Percentiles rank a stretch among this genome's conserved stretches.
phyloP scores from a whole-genome alignment of 1,140 invertebrate species.

The Nymphalis io region DNA sequence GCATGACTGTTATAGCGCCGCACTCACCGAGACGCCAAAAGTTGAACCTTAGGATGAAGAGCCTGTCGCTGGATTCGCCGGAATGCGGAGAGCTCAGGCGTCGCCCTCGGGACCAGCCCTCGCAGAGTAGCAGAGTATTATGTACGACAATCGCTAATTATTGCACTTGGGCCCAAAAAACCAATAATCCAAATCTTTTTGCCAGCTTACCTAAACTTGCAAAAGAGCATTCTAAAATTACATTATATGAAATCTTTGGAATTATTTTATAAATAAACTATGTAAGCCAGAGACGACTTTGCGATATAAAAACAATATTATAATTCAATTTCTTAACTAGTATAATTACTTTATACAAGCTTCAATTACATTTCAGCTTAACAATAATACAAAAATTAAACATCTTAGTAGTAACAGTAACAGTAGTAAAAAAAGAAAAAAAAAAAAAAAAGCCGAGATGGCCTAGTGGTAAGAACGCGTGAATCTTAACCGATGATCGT shows the following conservation, averaged over 20 bases:
- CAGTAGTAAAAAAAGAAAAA: too few relatives aligned
- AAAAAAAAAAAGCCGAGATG: neutral
- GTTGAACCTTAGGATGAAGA: conserved; percentile 98
- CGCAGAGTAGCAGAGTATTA: conserved; percentile 75
- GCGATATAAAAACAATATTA: neutral
- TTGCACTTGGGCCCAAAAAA: conserved; percentile 62
- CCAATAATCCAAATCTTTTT: conserved; percentile 23
- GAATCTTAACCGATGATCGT: too few relatives aligned
- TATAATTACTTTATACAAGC: too few relatives aligned
- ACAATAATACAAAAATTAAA: neutral
- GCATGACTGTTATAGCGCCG: conserved; percentile 87
- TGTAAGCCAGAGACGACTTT: conserved; percentile 7
- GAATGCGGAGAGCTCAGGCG: conserved; percentile 94
- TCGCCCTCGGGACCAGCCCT: conserved; percentile 79
- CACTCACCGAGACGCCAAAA: conserved; percentile 97
- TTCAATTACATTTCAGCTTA: too few relatives aligned
- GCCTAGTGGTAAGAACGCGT: too few relatives aligned
- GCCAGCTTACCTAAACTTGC: neutral
- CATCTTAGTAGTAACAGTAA: too few relatives aligned
- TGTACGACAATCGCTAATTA: conserved; percentile 69
- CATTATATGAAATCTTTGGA: too few relatives aligned
- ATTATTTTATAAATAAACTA: neutral
- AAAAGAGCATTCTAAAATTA: neutral
- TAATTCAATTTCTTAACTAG: too few relatives aligned
- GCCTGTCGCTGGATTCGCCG: conserved; percentile 96